Evolutionary conservation across 2,888 invertebrate species (phyloP).

Genomic region (Tricholauxania praeusta): DNA sequence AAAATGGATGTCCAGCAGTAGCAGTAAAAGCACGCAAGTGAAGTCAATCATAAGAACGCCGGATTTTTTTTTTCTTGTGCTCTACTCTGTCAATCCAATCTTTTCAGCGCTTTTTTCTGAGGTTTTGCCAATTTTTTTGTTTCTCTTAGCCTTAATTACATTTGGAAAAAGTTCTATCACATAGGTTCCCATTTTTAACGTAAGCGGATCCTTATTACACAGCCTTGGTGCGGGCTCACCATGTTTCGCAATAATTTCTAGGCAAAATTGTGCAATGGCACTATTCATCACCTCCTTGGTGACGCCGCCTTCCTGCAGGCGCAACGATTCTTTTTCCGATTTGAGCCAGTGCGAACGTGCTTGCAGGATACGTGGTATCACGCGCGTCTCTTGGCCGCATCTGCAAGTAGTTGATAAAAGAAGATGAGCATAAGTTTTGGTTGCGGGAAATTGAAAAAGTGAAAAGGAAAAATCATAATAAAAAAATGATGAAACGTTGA

Average conservation of each 20-base stretch:
- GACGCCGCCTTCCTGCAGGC: constrained; percentile 94
- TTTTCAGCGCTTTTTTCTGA: constrained; percentile 1
- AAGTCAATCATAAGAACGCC: constrained; percentile 1
- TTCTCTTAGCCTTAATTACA: constrained; percentile 54
- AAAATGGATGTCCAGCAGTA: background rate
- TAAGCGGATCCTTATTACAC: constrained; percentile 99
- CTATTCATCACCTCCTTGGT: constrained; percentile 92
- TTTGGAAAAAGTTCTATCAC: constrained; percentile 96
- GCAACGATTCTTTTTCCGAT: constrained; percentile 90
- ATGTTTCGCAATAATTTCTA: constrained; percentile 96
- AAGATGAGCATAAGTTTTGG: background rate
- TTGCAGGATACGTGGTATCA: constrained; percentile 95
- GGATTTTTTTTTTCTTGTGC: background rate
- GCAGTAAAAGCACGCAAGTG: background rate
- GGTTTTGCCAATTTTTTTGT: background rate
- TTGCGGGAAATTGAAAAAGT: no score
- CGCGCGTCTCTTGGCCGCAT: constrained; percentile 97
- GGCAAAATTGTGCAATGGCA: constrained; percentile 95
- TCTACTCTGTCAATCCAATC: background rate
- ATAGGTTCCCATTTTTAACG: constrained; percentile 95
- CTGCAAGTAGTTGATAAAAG: constrained; percentile 69
- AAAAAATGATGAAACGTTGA: no score
- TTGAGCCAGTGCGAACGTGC: constrained; percentile 94
- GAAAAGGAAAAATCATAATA: no score
- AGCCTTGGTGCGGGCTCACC: constrained; percentile 94